These are phyloP conservation scores for Yoshiicerus persimilis DNA, from an alignment of 1,140 invertebrate species.

Conservation along the genomic window DNA sequence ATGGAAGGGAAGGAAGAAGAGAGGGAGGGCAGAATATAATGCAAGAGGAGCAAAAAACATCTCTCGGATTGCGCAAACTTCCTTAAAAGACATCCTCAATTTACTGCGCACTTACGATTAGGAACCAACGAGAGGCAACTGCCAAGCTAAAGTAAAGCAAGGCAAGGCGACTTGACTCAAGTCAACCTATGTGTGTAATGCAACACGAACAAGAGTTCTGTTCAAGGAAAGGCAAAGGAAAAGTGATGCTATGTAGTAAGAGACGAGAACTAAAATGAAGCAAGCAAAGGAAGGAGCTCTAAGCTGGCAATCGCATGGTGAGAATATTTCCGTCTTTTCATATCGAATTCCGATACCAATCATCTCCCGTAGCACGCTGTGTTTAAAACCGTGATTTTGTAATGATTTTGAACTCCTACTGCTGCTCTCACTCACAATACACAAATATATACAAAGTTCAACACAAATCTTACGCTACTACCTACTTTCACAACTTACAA, in stretches of 20 bases:
- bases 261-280: not conserved
- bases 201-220: not conserved
- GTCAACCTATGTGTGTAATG: not conserved
- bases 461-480: not conserved
- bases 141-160: not conserved
- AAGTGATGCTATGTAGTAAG: not conserved
- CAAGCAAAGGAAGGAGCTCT: slow-evolving; percentile 10
- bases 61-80: slow-evolving; percentile 47
- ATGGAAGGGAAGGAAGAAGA: slow-evolving; percentile 21
- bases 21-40: slow-evolving; percentile 27
- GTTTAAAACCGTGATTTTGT: slow-evolving; percentile 42
- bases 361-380: slow-evolving; percentile 25
- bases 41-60: slow-evolving; percentile 38
- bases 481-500: not conserved
- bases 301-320: slow-evolving; percentile 2
- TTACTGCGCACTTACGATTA: slow-evolving; percentile 44
- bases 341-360: slow-evolving; percentile 47
- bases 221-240: not conserved
- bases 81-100: slow-evolving; percentile 46
- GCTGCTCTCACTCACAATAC: not conserved
- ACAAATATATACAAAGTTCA: not conserved
- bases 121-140: slow-evolving; percentile 34
- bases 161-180: not conserved
- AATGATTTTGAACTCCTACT: slow-evolving; percentile 26
- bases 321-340: slow-evolving; percentile 13